Evolutionary conservation across 64 coral and sea anemone species (phyloP).

Genomic region (Stichodactyla mertensii): DNA sequence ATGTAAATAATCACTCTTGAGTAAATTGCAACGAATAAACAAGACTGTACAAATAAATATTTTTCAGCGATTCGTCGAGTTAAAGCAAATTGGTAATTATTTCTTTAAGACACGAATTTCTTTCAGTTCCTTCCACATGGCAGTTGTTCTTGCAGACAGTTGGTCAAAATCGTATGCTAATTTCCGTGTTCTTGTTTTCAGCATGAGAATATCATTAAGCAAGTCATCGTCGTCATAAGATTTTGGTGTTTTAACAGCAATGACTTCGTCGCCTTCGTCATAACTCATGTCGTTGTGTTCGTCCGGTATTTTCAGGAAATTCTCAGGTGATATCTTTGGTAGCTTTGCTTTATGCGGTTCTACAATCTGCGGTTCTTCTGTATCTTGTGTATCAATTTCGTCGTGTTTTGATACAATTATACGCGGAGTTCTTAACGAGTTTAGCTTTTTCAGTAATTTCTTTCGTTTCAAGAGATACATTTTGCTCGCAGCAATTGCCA

Average conservation of each 20-base stretch:
- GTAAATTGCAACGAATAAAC: too few relatives aligned
- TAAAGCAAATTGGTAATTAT: neutral
- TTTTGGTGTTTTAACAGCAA: neutral
- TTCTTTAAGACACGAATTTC: conserved; percentile 9
- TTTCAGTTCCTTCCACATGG: neutral
- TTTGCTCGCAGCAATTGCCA: neutral
- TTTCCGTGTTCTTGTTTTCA: conserved; percentile 1
- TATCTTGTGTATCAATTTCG: neutral
- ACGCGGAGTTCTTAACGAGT: neutral
- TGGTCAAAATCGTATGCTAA: neutral
- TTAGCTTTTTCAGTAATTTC: neutral
- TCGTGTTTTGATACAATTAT: neutral
- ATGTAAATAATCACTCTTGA: too few relatives aligned
- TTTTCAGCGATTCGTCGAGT: too few relatives aligned
- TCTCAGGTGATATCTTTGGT: neutral
- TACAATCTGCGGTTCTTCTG: too few relatives aligned
- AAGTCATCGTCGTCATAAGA: neutral
- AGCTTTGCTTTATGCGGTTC: too few relatives aligned
- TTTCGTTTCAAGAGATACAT: conserved; percentile 6
- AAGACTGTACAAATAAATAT: too few relatives aligned
- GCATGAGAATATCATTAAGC: neutral
- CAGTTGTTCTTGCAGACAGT: neutral
- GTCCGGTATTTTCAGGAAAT: neutral
- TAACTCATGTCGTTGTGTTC: neutral
- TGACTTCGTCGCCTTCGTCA: neutral